Evolutionary conservation across 92 coral and sea anemone species (phyloP), one percentile per base, ranked within the genome.

Genomic region (Epizoanthus illoricatus): DNA sequence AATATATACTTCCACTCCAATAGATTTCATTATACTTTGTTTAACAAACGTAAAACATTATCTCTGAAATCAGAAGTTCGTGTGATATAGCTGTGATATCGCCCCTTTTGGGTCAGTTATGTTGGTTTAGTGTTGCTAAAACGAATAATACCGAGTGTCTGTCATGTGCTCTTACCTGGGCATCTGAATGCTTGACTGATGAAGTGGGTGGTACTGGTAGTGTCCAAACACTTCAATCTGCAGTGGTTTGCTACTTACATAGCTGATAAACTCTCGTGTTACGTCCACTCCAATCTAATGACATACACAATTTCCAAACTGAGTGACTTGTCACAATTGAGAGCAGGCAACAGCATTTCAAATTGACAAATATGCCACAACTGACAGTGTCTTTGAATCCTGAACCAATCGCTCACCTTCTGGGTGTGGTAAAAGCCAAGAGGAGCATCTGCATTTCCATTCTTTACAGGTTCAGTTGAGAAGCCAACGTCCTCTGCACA

Each of bases 161-260:
- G 17, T 21, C 3, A 0, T 12, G 18, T 45, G 5, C 21, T 62
- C 86, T 74, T 61, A 86, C 92, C 87, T 73, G 57, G 90, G 89
- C 81, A 86, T 56, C 71, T 76, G 75, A 61, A 79, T 84, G 57
- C 91, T 88, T 42, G 91, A 80, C 86, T 85, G 89, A 64, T 88
- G 91, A 16, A 74, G 85, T 41, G 96, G 96, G 52, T 92, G 97
- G 75, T 90, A 88, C 24, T 89, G 92, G 75, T 93, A 96, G 81
- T 96, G 99, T 17, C 99, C 99, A 74, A 96, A 96, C 69, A 96
- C 98, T 80, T 96, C 97, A 24, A 96, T 86, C 89, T 93, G 94
- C 23, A 96, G 80, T 57, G 99, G 99, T 62, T 88, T 93, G 89
- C 84, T 87, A 52, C 97, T 91, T 80, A 93, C 89, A 56, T 93